Percentiles rank a stretch among this genome's conserved stretches.
These are phyloP conservation scores for Rhimphoctona megacephalus DNA, from an alignment of 2,888 invertebrate genomes.

Conservation along the genomic window DNA sequence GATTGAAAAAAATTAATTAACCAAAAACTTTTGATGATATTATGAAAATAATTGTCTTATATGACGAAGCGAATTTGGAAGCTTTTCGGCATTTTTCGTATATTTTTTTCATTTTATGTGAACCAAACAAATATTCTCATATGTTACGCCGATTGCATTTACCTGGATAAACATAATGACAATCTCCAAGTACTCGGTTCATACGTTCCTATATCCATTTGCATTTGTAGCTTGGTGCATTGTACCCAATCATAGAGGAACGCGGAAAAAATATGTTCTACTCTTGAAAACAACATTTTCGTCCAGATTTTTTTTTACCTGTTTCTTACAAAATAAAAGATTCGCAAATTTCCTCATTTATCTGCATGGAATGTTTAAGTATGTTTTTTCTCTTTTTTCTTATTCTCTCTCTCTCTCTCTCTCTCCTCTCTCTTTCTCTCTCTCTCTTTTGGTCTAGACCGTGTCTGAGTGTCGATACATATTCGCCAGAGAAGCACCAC, in stretches of 20 bases:
- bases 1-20: too few species aligned
- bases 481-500: background rate
- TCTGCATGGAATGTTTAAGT: background rate
- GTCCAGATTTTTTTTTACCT: background rate
- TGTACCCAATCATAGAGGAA: background rate
- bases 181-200: background rate
- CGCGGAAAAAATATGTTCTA: background rate
- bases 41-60: too few species aligned
- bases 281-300: background rate
- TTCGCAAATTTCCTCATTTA: background rate
- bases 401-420: background rate
- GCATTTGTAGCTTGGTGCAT: background rate
- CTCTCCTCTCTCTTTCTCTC: background rate
- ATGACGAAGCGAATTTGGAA: too few species aligned
- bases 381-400: background rate
- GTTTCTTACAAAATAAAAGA: background rate
- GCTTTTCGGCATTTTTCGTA: too few species aligned
- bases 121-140: background rate
- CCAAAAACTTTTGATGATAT: too few species aligned
- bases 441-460: background rate
- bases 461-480: slow-evolving; percentile 2
- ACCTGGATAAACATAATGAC: too few species aligned
- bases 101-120: too few species aligned
- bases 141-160: too few species aligned
- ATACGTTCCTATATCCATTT: background rate